Conservation (phyloP, 2,113 vertebrate species). For the Atlantisia rogersi region DNA sequence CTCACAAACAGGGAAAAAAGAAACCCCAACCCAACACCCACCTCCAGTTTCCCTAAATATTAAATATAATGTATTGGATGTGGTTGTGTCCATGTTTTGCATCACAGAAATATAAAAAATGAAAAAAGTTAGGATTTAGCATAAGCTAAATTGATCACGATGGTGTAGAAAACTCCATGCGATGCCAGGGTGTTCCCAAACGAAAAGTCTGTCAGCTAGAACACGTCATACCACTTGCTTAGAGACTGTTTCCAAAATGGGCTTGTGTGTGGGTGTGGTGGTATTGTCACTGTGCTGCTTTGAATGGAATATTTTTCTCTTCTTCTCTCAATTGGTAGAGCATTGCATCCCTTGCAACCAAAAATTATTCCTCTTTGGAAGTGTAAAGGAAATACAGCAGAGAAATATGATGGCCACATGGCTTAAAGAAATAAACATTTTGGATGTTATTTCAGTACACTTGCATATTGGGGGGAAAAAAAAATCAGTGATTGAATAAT, state of each 20-base stretch:
- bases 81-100: background rate
- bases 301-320: background rate
- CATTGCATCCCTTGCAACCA: background rate
- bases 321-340: background rate
- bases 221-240: background rate
- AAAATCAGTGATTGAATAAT: background rate
- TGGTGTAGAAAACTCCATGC: background rate
- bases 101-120: background rate
- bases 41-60: background rate
- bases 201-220: background rate
- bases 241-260: background rate
- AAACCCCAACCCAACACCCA: background rate
- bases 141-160: accelerated
- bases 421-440: background rate
- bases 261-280: background rate
- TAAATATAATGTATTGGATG: background rate
- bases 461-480: background rate
- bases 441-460: background rate
- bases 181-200: background rate
- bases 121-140: background rate
- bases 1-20: no score
- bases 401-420: background rate
- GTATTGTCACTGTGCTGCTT: background rate
- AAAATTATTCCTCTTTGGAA: background rate
- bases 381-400: background rate